Evolutionary conservation across 2,888 invertebrate species (phyloP).

Genomic region (Noctua janthina): DNA sequence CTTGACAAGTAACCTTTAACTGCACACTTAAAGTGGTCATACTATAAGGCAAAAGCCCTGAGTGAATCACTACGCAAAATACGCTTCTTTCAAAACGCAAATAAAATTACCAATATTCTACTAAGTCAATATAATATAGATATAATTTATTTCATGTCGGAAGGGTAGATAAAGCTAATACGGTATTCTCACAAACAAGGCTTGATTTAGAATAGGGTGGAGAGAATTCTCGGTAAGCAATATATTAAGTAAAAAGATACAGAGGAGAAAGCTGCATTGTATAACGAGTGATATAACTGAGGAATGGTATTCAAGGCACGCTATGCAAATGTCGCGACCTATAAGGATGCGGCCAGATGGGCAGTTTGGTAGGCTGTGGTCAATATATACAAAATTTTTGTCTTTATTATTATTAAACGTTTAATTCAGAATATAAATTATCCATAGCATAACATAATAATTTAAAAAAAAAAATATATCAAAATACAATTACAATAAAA

Average conservation of each 20-base stretch:
- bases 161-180: not conserved
- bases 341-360: constrained; percentile 54
- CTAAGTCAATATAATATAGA: too few relatives aligned
- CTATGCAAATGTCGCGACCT: constrained; percentile 58
- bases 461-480: too few relatives aligned
- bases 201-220: constrained; percentile 36
- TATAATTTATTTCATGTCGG: not conserved
- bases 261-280: constrained; percentile 68
- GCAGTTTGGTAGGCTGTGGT: not conserved
- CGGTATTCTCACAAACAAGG: constrained; percentile 17
- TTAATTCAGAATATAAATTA: too few relatives aligned
- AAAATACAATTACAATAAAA: too few relatives aligned
- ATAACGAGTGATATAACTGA: constrained; percentile 69
- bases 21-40: too few relatives aligned
- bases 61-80: not conserved
- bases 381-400: too few relatives aligned
- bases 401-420: too few relatives aligned
- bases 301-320: constrained; percentile 61
- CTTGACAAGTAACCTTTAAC: too few relatives aligned
- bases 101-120: not conserved
- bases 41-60: not conserved
- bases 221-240: constrained; percentile 14
- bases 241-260: constrained; percentile 55
- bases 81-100: too few relatives aligned
- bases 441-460: too few relatives aligned